Evolutionary conservation across 2,113 vertebrate genomes (phyloP).

Genomic region (Pseudorectes ferrugineus): DNA sequence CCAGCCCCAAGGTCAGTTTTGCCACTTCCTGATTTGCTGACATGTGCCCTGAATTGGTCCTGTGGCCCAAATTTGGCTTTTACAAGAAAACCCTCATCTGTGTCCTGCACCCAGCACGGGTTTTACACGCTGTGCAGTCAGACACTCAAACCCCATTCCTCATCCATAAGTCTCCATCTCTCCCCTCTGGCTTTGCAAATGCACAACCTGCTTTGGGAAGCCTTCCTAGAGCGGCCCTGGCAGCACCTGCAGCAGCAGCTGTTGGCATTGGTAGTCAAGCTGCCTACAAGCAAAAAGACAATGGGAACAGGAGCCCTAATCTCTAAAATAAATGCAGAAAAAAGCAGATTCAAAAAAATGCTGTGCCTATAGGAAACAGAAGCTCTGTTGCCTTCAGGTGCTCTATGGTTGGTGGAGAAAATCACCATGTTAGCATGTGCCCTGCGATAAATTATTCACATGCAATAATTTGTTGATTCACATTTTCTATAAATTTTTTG

Average conservation of each 20-base stretch:
- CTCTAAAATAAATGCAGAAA: background rate
- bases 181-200: fast-evolving
- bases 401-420: background rate
- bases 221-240: background rate
- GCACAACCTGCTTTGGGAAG: background rate
- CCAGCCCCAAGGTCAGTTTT: background rate
- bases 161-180: background rate
- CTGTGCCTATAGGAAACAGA: background rate
- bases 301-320: background rate
- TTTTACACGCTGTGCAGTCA: background rate
- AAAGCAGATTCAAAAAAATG: background rate
- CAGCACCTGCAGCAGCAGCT: background rate
- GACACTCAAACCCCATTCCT: background rate
- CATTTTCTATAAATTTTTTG: background rate
- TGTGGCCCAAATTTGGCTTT: background rate
- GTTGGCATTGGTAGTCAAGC: background rate
- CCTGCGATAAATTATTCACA: background rate
- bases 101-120: background rate
- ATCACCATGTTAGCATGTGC: background rate
- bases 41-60: background rate
- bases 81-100: background rate
- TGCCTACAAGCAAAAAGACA: background rate
- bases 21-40: background rate
- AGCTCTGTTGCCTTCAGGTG: background rate
- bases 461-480: background rate